Base-by-base conservation (phyloP, 2,113 vertebrate species). In the Cheilinus undulatus region DNA sequence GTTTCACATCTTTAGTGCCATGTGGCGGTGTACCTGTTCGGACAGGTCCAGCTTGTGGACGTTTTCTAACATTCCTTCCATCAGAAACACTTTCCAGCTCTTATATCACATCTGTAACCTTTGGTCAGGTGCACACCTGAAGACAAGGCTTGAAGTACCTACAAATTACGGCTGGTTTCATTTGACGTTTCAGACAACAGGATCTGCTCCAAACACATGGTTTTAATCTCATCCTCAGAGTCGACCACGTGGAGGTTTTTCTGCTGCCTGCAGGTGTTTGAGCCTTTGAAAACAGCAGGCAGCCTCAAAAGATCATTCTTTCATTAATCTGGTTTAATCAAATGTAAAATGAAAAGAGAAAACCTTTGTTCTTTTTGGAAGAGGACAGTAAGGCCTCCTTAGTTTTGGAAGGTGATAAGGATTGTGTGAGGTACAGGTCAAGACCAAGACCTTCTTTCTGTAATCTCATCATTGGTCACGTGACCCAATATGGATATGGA, bases 1-100 rank as follows among this genome's bases (percentile, higher is more conserved):
- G 23, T 45, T 63, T 19, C 12, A 7, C 50, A n/a, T 58, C 23
- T 28, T 13, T 28, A 22, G 14, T 28, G 40, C 40, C 40, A 6
- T 42, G 40, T 42, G n/a, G n/a, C 40, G 19, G 14, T 15, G 24
- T 70, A 74, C 80, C n/a, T 83, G 82, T 73, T 52, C 30, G 22
- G 78, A 53, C 82, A 78, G 48, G 77, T 66, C 53, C 60, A 65
- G 42, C 56, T 48, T 58, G 57, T 70, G 40, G 40, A 42, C 40
- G 17, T 42, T 42, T 6, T 15, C 12, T 5, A 11, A 17, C 40
- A 42, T 42, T 46, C 12, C 61, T 67, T 17, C 13, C 17, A 23
- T 83, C 42, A 48, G n/a, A 51, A 45, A 45, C 19, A 45, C 40
- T 17, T 51, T 27, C 48, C 28, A 12, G 28, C 23, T 61, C 40